phyloP scores from a whole-genome alignment of 2,888 invertebrate genomes.

The Phortica okadai region DNA sequence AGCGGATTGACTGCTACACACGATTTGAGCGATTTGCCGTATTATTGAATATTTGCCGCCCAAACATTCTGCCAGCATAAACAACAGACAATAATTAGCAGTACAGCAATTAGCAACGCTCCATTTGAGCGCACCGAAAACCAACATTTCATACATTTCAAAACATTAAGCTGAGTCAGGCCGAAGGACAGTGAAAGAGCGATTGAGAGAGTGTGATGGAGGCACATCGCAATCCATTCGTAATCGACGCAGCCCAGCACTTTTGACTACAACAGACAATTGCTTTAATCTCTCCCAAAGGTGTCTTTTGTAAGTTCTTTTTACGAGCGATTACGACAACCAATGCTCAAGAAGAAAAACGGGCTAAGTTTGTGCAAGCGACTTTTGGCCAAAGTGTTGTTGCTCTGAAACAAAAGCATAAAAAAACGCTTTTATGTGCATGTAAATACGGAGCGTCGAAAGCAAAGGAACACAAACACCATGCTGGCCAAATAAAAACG shows the following conservation, averaged over 20 bases:
- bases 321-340: constrained; percentile 28
- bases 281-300: constrained; percentile 59
- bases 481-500: constrained; percentile 22
- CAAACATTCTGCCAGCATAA: too few species aligned
- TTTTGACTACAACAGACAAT: constrained; percentile 46
- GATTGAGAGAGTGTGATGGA: too few species aligned
- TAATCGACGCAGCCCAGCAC: not conserved
- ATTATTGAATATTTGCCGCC: too few species aligned
- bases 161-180: not conserved
- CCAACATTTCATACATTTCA: not conserved
- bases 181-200: not conserved
- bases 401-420: not conserved
- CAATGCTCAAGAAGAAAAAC: constrained; percentile 1
- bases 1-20: too few species aligned
- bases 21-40: too few species aligned
- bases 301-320: constrained; percentile 51
- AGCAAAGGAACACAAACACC: not conserved
- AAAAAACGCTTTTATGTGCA: not conserved
- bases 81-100: not conserved
- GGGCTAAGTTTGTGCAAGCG: not conserved
- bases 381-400: constrained; percentile 5
- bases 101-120: not conserved
- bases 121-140: not conserved
- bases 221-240: not conserved
- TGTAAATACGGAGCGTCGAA: not conserved